Percentiles rank a stretch among this genome's conserved stretches.
Evolutionary conservation across 2,888 invertebrate genomes (phyloP).

Genomic region (Andrena minutula): DNA sequence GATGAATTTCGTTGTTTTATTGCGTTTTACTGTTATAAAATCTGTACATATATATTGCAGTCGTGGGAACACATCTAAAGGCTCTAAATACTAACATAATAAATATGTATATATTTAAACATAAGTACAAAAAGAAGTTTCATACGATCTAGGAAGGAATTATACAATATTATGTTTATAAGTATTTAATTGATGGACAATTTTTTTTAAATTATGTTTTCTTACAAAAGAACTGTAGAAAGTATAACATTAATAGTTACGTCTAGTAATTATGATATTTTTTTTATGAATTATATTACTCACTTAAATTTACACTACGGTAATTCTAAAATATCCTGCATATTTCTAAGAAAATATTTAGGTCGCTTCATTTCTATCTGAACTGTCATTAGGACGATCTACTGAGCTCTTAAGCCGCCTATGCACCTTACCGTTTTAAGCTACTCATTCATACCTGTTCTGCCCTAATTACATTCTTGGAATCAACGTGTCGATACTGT

Average conservation of each 20-base stretch:
- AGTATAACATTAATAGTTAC: background rate
- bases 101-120: no score
- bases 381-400: constrained; percentile 13
- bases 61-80: no score
- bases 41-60: no score
- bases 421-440: constrained; percentile 26
- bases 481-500: constrained; percentile 14
- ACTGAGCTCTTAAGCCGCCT: constrained; percentile 36
- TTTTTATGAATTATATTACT: background rate
- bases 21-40: no score
- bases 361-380: constrained; percentile 3
- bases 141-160: no score
- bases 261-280: background rate
- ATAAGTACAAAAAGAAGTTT: no score
- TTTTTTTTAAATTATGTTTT: no score
- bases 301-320: background rate
- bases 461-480: constrained; percentile 49
- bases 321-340: background rate
- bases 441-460: constrained; percentile 31
- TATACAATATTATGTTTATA: no score
- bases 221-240: no score
- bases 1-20: no score
- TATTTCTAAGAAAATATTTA: constrained; percentile 2
- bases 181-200: no score
- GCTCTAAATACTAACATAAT: no score